Base-by-base conservation (phyloP, 2,797 vertebrate species). In the Pseudomugil tenellus region DNA sequence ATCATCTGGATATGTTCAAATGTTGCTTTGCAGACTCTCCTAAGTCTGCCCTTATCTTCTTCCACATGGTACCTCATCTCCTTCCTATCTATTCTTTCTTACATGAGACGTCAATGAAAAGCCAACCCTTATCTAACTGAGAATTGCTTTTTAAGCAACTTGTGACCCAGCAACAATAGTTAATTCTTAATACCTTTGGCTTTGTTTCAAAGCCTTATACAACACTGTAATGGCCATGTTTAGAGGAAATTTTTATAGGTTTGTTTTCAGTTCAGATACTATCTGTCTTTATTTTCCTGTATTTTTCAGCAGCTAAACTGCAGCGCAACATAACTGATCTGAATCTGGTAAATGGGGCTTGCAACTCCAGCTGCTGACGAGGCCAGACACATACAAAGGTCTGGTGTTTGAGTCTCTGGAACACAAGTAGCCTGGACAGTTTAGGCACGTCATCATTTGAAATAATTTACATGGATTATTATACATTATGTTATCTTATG, bases 341-440 rank as follows among this genome's bases (percentile, higher is more conserved):
- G 82, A 90, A 92, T 92, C 91, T 92, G 60, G 70, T 87, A 91
- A 92, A 92, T 92, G 91, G 89, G 88, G 86, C 91, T 84, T 90
- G 81, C 57, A 85, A 75, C 83, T 84, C 80, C 89, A 92, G 88
- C 87, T 90, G 90, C 86, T 91, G 86, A 88, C 68, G 7, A 75
- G 68, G 84, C 72, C 76, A 83, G 79, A 79, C 87, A 80, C 61
- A 64, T 56, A 87, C 68, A 67, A 67, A 71, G 51, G 74, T 72
- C 77, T 74, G 68, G 23, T 71, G 62, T 55, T 46, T 53, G 23
- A 81, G 69, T 32, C 55, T 41, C 43, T 57, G 41, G 60, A 84
- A 69, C 79, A 73, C 39, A 68, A 70, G 58, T 39, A 63, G 46
- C 58, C 34, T 78, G 70, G 60, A 79, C 76, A 74, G 46, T 65